Evolutionary conservation across 2,888 invertebrate genomes (phyloP).

Genomic region (Cephus spinipes): DNA sequence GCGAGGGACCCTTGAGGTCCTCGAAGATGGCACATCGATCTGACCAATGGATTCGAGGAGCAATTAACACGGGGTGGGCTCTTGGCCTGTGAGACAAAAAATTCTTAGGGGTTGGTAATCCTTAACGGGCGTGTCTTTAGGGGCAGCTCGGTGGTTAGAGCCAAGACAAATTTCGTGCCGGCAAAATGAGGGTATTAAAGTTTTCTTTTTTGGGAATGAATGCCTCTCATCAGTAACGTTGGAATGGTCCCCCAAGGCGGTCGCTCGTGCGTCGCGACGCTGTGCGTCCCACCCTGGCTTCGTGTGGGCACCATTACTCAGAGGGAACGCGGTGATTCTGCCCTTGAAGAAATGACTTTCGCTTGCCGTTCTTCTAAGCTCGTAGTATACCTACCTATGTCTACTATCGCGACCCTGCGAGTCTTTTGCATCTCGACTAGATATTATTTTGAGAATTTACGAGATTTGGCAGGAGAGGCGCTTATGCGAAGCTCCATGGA

Average conservation of each 20-base stretch:
- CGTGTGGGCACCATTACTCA: slow-evolving; percentile 2
- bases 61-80: background rate
- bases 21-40: background rate
- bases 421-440: background rate
- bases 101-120: slow-evolving; percentile 1
- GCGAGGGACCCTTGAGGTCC: background rate
- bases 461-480: background rate
- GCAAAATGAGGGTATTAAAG: slow-evolving; percentile 15
- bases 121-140: slow-evolving; percentile 1
- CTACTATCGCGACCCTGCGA: background rate
- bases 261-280: slow-evolving; percentile 11
- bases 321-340: slow-evolving; percentile 2
- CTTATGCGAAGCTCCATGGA: background rate
- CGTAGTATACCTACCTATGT: background rate
- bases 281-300: background rate
- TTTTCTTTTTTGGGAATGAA: slow-evolving; percentile 15
- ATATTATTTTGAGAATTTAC: background rate
- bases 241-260: slow-evolving; percentile 11
- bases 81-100: background rate
- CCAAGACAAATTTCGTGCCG: slow-evolving; percentile 9
- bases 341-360: background rate
- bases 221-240: slow-evolving; percentile 20
- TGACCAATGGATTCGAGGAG: background rate
- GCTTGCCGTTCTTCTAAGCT: background rate
- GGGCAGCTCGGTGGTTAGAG: slow-evolving; percentile 2